Base-by-base conservation (phyloP, 2,888 invertebrate genomes). In the Leptopilina myrica region DNA sequence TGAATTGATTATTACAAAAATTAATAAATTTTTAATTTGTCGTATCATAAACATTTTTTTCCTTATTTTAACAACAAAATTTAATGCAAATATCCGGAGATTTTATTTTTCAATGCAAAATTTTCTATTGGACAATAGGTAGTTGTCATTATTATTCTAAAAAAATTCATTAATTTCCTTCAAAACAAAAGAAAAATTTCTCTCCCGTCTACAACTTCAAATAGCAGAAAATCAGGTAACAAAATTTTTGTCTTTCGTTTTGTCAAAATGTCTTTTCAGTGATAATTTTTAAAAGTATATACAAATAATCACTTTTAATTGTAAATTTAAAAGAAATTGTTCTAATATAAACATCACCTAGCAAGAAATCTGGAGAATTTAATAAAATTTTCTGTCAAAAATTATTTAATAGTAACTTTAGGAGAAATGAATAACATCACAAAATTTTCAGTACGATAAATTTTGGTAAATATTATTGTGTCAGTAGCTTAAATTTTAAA, bases 221-320 rank as follows among this genome's bases (percentile, higher is more conserved):
- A 26, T 33, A 9, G 33, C 33, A 56, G 33, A 5, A 56, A 53
- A 56, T 56, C 40, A 73, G 33, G 26, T 56, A 73, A 73, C 56
- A 73, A 69, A 73, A 73, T 73, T 73, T 73, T 73, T 73, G 73
- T 73, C 33, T 56, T 9, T 73, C 53, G 53, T 53, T 33, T 56
- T n/a, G 73, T 56, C 26, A 73, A 73, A 33, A 73, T 73, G 56
- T n/a, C n/a, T 2, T 14, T 73, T n/a, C 8, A 33, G 14, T 53
- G 26, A 73, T 73, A 56, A 73, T 56, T 73, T 73, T 20, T 62
- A 62, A 73, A 53, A 56, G 56, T 56, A 26, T 49, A 26, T n/a
- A 26, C 33, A 69, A 59, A 15, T 15, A 59, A 4, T 59, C 7
- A 9, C n/a, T 20, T 15, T 20, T 20, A 20, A 53, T 53, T 69